Conservation (phyloP, 2,797 vertebrate species). For the Tapera naevia region DNA sequence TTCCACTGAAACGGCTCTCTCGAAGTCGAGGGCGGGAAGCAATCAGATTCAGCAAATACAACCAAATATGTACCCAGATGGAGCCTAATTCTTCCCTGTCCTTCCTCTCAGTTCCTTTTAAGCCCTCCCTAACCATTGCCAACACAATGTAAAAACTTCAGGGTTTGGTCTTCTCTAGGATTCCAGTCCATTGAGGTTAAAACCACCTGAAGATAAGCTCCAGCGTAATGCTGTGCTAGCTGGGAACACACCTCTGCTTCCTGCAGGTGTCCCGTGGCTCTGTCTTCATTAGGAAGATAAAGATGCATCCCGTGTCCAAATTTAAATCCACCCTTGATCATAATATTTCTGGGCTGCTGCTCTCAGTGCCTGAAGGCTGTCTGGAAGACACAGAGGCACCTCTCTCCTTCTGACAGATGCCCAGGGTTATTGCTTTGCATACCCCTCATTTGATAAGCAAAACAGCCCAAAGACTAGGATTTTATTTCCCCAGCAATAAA, state of each 20-base stretch:
- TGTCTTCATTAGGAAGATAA: not conserved
- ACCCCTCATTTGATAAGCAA: conserved; percentile 90
- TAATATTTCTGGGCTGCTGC: not conserved
- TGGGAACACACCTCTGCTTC: not conserved
- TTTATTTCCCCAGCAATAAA: conserved; percentile 28
- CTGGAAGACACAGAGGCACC: conserved; percentile 25
- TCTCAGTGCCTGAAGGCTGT: not conserved
- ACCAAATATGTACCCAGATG: not conserved
- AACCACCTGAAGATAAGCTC: not conserved
- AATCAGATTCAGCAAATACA: not conserved
- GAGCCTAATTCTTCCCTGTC: not conserved
- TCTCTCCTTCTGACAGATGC: not conserved
- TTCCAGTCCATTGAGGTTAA: not conserved
- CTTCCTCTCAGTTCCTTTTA: not conserved
- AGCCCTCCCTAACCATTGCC: not conserved
- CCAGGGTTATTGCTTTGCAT: conserved; percentile 83
- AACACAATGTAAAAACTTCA: not conserved
- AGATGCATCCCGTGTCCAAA: not conserved
- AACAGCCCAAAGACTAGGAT: conserved; percentile 70
- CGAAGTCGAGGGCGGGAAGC: accelerated
- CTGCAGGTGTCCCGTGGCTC: not conserved
- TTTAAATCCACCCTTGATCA: not conserved
- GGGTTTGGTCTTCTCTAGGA: not conserved
- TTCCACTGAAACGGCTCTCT: not conserved
- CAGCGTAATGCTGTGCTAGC: not conserved